phyloP scores from a whole-genome alignment of 2,888 invertebrate genomes.

The Osmoderma eremita region DNA sequence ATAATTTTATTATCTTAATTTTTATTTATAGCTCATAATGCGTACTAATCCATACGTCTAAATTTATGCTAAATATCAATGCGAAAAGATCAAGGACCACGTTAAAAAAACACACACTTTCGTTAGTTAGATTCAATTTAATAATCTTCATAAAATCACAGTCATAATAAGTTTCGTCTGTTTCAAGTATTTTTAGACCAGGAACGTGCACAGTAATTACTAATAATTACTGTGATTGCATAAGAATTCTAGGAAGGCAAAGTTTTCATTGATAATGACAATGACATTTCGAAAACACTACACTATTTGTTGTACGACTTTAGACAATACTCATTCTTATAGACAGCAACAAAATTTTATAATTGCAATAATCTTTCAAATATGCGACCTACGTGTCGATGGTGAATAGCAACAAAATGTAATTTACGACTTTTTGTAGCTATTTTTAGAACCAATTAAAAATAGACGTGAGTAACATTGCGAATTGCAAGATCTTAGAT shows the following conservation, averaged over 20 bases:
- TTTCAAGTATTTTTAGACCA: no score
- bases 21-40: constrained; percentile 16
- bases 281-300: constrained; percentile 10
- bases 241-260: not conserved
- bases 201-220: not conserved
- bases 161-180: no score
- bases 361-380: no score
- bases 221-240: constrained; percentile 7
- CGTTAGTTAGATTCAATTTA: no score
- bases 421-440: not conserved
- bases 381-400: no score
- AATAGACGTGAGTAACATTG: constrained; percentile 17
- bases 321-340: no score
- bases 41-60: not conserved
- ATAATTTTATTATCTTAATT: constrained; percentile 12
- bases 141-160: no score
- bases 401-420: no score
- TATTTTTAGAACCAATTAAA: constrained; percentile 24
- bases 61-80: not conserved
- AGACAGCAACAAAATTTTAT: no score
- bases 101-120: not conserved
- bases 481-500: no score
- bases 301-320: not conserved
- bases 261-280: constrained; percentile 3
- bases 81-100: constrained; percentile 22